phyloP scores from a whole-genome alignment of 2,113 vertebrate genomes.

The Pogonocichla stellata region DNA sequence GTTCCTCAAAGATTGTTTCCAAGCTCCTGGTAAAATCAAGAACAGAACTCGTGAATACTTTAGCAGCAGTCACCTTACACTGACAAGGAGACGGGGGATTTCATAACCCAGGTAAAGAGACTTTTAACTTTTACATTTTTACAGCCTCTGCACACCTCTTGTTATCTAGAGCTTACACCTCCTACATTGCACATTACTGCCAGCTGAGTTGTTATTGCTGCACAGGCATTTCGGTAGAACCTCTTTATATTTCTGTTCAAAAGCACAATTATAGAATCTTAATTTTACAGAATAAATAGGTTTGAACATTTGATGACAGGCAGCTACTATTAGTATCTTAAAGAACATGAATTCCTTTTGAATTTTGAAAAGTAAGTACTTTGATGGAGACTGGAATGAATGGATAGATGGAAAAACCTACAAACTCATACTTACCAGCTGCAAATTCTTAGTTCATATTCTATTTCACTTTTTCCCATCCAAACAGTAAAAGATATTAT shows the following conservation, averaged over 20 bases:
- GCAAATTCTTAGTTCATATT: neutral
- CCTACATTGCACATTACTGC: neutral
- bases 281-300: neutral
- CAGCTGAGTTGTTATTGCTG: neutral
- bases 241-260: neutral
- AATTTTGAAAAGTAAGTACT: neutral
- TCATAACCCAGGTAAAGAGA: neutral
- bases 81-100: neutral
- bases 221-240: neutral
- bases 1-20: slow-evolving; percentile 97
- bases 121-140: neutral
- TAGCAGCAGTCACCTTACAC: neutral
- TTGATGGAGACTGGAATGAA: neutral
- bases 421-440: neutral
- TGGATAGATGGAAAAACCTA: neutral
- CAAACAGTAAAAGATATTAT: neutral
- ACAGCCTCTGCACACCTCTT: neutral
- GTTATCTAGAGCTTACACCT: neutral
- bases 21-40: slow-evolving; percentile 78
- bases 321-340: neutral
- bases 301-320: neutral
- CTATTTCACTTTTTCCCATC: neutral
- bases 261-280: neutral
- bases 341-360: neutral
- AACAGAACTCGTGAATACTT: neutral